Evolutionary conservation across 2,888 invertebrate genomes (phyloP), one percentile per base, ranked within the genome.

Genomic region (Cybosia mesomella): DNA sequence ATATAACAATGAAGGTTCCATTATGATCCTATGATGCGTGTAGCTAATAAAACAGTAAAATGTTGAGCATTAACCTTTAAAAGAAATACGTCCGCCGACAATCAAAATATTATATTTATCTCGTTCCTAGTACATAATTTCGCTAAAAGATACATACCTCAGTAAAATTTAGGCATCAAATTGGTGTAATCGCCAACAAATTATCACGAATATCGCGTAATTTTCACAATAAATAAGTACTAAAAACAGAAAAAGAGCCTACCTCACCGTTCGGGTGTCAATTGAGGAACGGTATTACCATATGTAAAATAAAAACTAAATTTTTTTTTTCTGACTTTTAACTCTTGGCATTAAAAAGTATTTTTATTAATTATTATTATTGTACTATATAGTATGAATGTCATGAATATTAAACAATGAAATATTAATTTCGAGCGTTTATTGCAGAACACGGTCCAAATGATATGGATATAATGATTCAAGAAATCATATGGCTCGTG

Each of bases 221-320:
- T 92, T 92, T 91, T 91, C 87, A 91, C 91, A 87, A 91, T 92
- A 93, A 92, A 91, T 93, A 90, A 80, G 89, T 83, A 87, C 90
- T 92, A 93, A 95, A 95, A 95, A 94, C 94, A 95, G 94, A 94
- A 94, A 92, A 95, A 92, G 91, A 92, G 92, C 91, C 94, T 93
- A 92, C 93, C 95, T 94, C 94, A 94, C 94, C 91, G 91, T 92
- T 91, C 92, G 88, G 85, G 91, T 93, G 94, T 94, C 94, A 94
- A 90, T 89, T 93, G 89, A 85, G 83, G 83, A 77, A 75, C 75
- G 83, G 82, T 91, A 86, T 91, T 91, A 84, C 89, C 85, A 77
- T 66, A 70, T 21, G 43, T 43, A 78, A 76, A 75, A 76, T 54
- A 62, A 58, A 53, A 13, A 39, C n/a, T 55, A 1, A 43, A 55